Evolutionary conservation across 2,888 invertebrate species (phyloP).

Genomic region (Deilephila elpenor): DNA sequence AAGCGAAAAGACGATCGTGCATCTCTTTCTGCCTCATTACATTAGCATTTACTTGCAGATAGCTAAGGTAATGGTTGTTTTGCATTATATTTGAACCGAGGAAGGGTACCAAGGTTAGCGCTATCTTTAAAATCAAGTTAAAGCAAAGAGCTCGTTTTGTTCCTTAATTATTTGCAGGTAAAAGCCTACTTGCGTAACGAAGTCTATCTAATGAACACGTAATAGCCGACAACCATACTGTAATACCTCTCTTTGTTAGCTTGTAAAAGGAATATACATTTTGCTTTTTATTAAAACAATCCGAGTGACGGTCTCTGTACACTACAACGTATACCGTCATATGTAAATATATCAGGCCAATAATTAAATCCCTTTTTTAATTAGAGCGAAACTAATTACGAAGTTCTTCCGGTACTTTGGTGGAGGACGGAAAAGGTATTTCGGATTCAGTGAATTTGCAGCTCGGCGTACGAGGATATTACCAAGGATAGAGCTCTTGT

Average conservation of each 20-base stretch:
- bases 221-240: neutral
- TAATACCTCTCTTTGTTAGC: neutral
- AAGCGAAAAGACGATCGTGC: neutral
- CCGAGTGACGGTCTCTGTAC: too few species aligned
- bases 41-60: conserved; percentile 7
- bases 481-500: too few species aligned
- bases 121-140: neutral
- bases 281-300: neutral
- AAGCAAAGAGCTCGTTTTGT: neutral
- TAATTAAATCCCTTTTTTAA: too few species aligned
- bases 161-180: conserved; percentile 7
- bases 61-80: neutral
- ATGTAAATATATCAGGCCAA: too few species aligned
- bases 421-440: too few species aligned
- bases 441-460: too few species aligned
- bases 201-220: neutral
- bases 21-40: neutral
- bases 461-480: too few species aligned
- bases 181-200: conserved; percentile 2
- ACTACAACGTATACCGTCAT: too few species aligned
- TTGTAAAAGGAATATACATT: neutral
- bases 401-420: too few species aligned
- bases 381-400: too few species aligned
- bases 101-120: neutral
- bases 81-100: neutral